Percentiles rank a stretch among this genome's conserved stretches.
These are phyloP conservation scores for Tricholauxania praeusta DNA, from an alignment of 2,888 invertebrate species.

Conservation along the genomic window DNA sequence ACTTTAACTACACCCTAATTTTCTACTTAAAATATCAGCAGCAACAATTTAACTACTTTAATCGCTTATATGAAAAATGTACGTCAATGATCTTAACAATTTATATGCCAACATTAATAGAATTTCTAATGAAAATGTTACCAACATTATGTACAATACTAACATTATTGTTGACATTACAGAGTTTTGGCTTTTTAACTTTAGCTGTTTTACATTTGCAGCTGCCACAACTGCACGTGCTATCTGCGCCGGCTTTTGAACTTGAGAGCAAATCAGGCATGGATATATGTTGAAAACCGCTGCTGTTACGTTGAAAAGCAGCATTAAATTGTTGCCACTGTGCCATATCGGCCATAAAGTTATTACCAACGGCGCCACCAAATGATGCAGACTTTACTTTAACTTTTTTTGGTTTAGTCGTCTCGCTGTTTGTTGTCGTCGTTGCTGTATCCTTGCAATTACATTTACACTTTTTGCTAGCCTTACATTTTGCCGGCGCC, in stretches of 20 bases:
- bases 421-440: background rate
- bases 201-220: constrained; percentile 6
- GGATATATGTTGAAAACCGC: constrained; percentile 48
- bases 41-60: too few relatives aligned
- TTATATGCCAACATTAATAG: constrained; percentile 58
- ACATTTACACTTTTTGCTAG: constrained; percentile 23
- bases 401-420: background rate
- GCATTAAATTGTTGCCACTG: constrained; percentile 40
- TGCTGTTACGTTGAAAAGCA: constrained; percentile 22
- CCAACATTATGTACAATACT: constrained; percentile 56
- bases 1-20: too few relatives aligned
- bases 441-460: constrained; percentile 17
- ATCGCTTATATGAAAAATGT: too few relatives aligned
- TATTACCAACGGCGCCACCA: constrained; percentile 14
- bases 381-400: constrained; percentile 38
- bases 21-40: too few relatives aligned
- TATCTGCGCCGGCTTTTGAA: background rate
- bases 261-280: constrained; percentile 46
- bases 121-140: constrained; percentile 60
- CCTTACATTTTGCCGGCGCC: constrained; percentile 37
- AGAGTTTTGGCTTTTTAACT: background rate
- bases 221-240: background rate
- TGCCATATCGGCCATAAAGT: background rate
- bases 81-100: background rate
- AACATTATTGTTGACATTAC: constrained; percentile 55